Evolutionary conservation across 2,888 invertebrate genomes (phyloP).

Genomic region (Agonopterix heracliana): DNA sequence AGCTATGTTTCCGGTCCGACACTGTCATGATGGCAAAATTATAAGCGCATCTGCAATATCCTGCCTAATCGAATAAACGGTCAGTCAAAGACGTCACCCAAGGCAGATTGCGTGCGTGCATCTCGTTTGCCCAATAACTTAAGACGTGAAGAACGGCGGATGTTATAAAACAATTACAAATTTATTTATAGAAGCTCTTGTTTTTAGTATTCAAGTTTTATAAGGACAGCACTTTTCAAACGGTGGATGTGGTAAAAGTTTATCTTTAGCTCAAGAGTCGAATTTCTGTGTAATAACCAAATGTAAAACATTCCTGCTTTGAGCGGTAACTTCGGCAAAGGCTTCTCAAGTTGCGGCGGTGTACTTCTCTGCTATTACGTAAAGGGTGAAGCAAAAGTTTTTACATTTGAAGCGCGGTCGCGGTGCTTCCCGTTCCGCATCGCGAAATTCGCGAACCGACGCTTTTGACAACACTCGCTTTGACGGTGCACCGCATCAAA

Average conservation of each 20-base stretch:
- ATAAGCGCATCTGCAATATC: constrained; percentile 57
- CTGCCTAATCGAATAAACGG: constrained; percentile 43
- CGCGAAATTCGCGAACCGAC: constrained; percentile 52
- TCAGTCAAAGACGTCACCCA: constrained; percentile 28
- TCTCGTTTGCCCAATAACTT: constrained; percentile 33
- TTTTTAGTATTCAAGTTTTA: constrained; percentile 9
- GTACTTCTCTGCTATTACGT: constrained; percentile 49
- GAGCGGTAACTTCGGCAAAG: constrained; percentile 63
- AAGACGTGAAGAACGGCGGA: constrained; percentile 18
- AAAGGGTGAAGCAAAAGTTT: constrained; percentile 71
- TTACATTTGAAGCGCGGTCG: constrained; percentile 59
- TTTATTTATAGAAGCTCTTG: constrained; percentile 11
- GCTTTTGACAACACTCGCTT: constrained; percentile 70
- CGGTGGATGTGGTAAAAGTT: constrained; percentile 30
- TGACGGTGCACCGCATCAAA: constrained; percentile 51
- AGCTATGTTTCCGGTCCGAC: constrained; percentile 49
- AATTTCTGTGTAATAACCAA: constrained; percentile 51
- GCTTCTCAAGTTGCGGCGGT: constrained; percentile 53
- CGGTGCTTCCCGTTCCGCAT: constrained; percentile 57
- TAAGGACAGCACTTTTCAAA: constrained; percentile 13
- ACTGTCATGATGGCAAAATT: constrained; percentile 48
- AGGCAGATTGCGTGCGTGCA: constrained; percentile 22
- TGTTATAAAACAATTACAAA: constrained; percentile 19
- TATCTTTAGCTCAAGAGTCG: constrained; percentile 29
- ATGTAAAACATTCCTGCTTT: constrained; percentile 68